Conservation (phyloP, 2,888 invertebrate genomes). For the Callosobruchus maculatus region DNA sequence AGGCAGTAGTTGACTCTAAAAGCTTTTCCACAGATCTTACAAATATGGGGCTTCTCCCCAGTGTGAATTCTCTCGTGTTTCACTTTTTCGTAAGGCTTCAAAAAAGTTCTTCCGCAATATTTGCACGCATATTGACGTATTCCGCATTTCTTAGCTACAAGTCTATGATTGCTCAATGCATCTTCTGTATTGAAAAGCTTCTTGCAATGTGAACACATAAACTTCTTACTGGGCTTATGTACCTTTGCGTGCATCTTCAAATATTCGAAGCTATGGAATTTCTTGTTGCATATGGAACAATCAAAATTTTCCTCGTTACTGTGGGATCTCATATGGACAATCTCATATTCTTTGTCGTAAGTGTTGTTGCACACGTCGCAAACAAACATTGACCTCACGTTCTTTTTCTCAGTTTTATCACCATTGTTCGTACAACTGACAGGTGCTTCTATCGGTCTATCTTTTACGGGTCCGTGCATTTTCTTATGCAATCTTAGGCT, state of each 20-base stretch:
- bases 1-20: slow-evolving; percentile 78
- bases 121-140: slow-evolving; percentile 63
- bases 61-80: slow-evolving; percentile 84
- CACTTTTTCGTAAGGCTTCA: slow-evolving; percentile 75
- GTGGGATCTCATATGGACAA: slow-evolving; percentile 68
- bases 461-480: slow-evolving; percentile 69
- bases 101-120: slow-evolving; percentile 68
- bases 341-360: slow-evolving; percentile 51
- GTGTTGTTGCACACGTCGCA: slow-evolving; percentile 54
- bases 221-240: slow-evolving; percentile 57
- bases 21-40: slow-evolving; percentile 76
- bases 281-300: slow-evolving; percentile 69
- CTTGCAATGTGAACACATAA: slow-evolving; percentile 45
- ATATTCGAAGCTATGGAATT: slow-evolving; percentile 63
- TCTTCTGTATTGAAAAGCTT: slow-evolving; percentile 41
- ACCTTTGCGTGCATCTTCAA: slow-evolving; percentile 72
- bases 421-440: slow-evolving; percentile 43
- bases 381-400: slow-evolving; percentile 39
- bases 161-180: slow-evolving; percentile 42
- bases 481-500: slow-evolving; percentile 65
- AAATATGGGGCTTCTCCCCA: slow-evolving; percentile 73
- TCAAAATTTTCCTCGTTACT: slow-evolving; percentile 54
- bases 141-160: slow-evolving; percentile 36
- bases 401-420: slow-evolving; percentile 32
- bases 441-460: slow-evolving; percentile 52